Percentiles rank a stretch among this genome's conserved stretches.
phyloP scores from a whole-genome alignment of 2,797 vertebrate genomes.

The Ctenopoma multispine region DNA sequence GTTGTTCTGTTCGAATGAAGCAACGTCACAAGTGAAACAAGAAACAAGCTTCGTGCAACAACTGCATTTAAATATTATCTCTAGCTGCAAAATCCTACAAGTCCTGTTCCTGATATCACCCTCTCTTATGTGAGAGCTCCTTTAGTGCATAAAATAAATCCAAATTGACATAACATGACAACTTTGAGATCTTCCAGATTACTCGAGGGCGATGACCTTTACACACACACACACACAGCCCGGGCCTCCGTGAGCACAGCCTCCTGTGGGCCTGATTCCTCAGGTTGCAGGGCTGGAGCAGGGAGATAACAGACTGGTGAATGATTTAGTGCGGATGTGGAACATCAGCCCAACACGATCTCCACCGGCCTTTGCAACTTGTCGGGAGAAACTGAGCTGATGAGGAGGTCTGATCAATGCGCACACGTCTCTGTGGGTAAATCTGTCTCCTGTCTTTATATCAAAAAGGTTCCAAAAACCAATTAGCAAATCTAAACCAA shows the following conservation, averaged over 20 bases:
- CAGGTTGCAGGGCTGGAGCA: not conserved
- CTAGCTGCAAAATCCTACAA: not conserved
- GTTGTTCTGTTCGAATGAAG: too few relatives aligned
- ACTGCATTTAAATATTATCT: too few relatives aligned
- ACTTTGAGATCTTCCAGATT: not conserved
- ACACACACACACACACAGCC: not conserved
- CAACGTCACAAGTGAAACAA: too few relatives aligned
- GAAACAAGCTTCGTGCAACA: too few relatives aligned
- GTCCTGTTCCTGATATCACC: not conserved
- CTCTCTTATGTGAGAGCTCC: not conserved
- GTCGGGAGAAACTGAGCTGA: not conserved
- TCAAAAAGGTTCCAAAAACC: not conserved
- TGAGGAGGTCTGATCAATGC: constrained; percentile 8
- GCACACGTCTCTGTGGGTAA: not conserved
- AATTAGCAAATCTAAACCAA: not conserved
- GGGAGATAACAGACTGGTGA: constrained; percentile 23
- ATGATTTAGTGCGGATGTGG: constrained; percentile 20
- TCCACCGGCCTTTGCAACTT: constrained; percentile 4
- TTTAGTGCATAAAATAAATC: not conserved
- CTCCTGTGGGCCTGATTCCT: not conserved
- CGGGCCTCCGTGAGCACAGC: not conserved
- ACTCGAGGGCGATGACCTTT: constrained; percentile 5
- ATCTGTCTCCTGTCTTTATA: not conserved
- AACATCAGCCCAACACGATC: constrained; percentile 24
- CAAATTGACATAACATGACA: not conserved